Evolutionary conservation across 2,888 invertebrate species (phyloP).

Genomic region (Dione juno): DNA sequence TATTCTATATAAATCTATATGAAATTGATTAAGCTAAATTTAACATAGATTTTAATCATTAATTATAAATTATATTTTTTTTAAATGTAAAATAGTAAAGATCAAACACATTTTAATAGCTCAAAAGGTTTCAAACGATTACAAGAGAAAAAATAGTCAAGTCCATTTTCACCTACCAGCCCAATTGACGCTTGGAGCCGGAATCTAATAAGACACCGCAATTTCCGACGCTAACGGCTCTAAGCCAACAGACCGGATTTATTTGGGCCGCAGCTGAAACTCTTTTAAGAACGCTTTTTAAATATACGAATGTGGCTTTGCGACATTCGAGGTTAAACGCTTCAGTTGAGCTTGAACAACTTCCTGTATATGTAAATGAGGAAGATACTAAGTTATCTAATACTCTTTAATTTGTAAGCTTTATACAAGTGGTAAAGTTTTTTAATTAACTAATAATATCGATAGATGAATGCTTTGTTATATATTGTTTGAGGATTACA

Average conservation of each 20-base stretch:
- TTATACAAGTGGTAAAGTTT: not conserved
- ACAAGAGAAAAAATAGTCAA: constrained; percentile 51
- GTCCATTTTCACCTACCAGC: constrained; percentile 61
- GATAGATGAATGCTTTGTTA: not conserved
- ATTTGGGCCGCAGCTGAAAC: constrained; percentile 61
- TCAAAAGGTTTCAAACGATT: constrained; percentile 20
- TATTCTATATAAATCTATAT: no score
- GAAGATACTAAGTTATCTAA: constrained; percentile 18
- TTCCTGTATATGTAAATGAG: constrained; percentile 39
- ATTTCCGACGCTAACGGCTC: constrained; percentile 70
- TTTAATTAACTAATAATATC: not conserved
- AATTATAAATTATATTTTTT: no score
- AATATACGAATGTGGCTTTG: constrained; percentile 47
- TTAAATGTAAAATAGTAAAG: not conserved
- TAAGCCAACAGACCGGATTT: constrained; percentile 67
- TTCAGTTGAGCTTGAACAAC: constrained; percentile 37
- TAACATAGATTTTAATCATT: no score
- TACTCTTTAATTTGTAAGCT: not conserved
- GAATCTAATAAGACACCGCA: constrained; percentile 78
- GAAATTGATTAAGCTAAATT: no score
- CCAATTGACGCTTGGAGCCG: constrained; percentile 65
- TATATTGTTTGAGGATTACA: no score
- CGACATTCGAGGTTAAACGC: constrained; percentile 43
- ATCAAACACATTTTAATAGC: not conserved
- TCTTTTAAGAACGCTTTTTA: constrained; percentile 56